Evolutionary conservation across 2,888 invertebrate species (phyloP).

Genomic region (Netelia virgata): DNA sequence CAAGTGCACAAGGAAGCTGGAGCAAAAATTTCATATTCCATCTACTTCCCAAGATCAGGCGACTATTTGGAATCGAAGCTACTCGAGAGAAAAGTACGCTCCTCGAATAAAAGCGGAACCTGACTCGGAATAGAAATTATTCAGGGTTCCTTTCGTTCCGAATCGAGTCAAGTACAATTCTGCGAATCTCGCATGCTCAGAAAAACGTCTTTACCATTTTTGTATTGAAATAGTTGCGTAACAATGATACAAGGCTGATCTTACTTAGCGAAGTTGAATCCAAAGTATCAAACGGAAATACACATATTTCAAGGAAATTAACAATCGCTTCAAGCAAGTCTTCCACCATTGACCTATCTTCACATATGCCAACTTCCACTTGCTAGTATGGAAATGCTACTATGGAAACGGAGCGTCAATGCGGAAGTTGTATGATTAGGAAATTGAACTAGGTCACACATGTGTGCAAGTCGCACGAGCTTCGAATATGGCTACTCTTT

Average conservation of each 20-base stretch:
- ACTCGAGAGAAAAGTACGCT: not conserved
- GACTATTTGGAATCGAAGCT: not conserved
- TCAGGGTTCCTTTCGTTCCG: not conserved
- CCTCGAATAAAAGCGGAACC: not conserved
- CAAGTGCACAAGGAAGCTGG: not conserved
- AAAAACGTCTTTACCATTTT: not conserved
- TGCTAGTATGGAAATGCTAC: slow-evolving; percentile 30
- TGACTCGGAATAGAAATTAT: not conserved
- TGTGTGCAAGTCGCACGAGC: slow-evolving; percentile 39
- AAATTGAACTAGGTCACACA: slow-evolving; percentile 38
- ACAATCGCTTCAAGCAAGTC: not conserved
- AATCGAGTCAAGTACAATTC: not conserved
- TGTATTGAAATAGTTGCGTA: not conserved
- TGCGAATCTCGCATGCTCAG: not conserved
- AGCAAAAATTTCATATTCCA: slow-evolving; percentile 19
- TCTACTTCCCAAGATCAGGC: not conserved
- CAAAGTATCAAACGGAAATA: not conserved
- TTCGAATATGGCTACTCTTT: slow-evolving; percentile 28
- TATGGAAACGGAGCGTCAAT: slow-evolving; percentile 13
- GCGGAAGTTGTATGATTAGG: slow-evolving; percentile 54
- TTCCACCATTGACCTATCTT: not conserved
- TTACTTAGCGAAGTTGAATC: not conserved
- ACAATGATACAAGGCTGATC: not conserved
- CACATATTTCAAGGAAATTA: not conserved
- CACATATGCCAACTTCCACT: slow-evolving; percentile 20